Evolutionary conservation across 1,140 invertebrate genomes (phyloP).

Genomic region (Dreissena rostriformis): DNA sequence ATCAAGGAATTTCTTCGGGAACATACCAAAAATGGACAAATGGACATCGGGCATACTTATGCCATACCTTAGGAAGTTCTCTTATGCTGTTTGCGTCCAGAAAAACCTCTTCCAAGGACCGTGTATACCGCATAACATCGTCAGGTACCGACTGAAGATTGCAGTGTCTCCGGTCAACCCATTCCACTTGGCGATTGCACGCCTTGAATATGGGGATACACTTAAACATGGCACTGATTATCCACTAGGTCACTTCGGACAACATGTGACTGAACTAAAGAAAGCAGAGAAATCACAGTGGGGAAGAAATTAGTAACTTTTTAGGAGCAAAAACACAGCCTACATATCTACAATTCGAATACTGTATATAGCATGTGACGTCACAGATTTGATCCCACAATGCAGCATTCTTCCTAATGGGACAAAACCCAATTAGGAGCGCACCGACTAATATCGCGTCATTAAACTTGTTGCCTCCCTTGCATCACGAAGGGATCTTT

Average conservation of each 20-base stretch:
- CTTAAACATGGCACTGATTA: slow-evolving; percentile 77
- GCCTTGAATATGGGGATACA: slow-evolving; percentile 99
- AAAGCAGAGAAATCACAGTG: slow-evolving; percentile 52
- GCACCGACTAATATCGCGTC: too few species aligned
- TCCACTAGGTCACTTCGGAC: slow-evolving; percentile 57
- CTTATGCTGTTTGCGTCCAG: slow-evolving; percentile 99
- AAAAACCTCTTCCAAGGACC: slow-evolving; percentile 98
- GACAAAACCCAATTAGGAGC: background rate
- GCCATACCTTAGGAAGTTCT: slow-evolving; percentile 95
- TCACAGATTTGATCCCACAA: slow-evolving; percentile 64
- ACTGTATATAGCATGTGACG: slow-evolving; percentile 71
- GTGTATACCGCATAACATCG: slow-evolving; percentile 97
- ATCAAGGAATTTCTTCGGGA: too few species aligned
- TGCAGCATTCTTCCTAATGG: slow-evolving; percentile 54
- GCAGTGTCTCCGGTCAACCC: slow-evolving; percentile 99
- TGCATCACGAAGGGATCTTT: too few species aligned
- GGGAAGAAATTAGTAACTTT: slow-evolving; percentile 61
- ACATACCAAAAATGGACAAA: background rate
- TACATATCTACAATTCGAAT: slow-evolving; percentile 65
- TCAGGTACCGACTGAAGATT: slow-evolving; percentile 97
- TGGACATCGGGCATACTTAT: background rate
- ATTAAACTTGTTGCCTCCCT: too few species aligned
- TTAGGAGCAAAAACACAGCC: slow-evolving; percentile 54
- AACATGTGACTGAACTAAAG: slow-evolving; percentile 61
- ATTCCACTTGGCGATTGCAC: slow-evolving; percentile 99